Evolutionary conservation across 2,888 invertebrate species (phyloP).

Genomic region (Cyrtodaria siliqua): DNA sequence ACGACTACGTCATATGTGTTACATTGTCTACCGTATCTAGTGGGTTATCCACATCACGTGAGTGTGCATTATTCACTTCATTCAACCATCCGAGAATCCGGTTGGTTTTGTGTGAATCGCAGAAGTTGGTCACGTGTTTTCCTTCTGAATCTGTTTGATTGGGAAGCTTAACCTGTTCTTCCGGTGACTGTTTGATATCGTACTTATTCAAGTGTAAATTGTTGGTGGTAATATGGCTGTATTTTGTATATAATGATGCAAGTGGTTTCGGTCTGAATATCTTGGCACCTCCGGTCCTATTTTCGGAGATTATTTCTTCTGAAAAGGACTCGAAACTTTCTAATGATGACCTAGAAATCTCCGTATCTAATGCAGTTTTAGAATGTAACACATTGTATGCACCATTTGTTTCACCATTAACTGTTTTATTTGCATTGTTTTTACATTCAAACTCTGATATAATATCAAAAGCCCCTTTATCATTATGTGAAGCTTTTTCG

Average conservation of each 20-base stretch:
- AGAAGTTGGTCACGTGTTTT: slow-evolving; percentile 2
- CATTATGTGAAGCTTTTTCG: slow-evolving; percentile 13
- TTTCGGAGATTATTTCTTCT: slow-evolving; percentile 5
- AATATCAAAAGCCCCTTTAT: too few species aligned
- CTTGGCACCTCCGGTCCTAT: not conserved
- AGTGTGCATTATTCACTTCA: slow-evolving; percentile 29
- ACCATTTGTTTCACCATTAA: too few species aligned
- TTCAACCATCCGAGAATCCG: slow-evolving; percentile 48
- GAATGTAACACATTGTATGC: too few species aligned
- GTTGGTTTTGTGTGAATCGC: slow-evolving; percentile 39
- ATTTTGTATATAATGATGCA: slow-evolving; percentile 43
- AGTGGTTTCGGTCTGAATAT: slow-evolving; percentile 28
- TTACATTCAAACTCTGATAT: too few species aligned
- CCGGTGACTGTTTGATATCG: too few species aligned
- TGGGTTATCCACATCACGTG: too few species aligned
- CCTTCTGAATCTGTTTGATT: not conserved
- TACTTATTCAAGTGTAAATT: slow-evolving; percentile 8
- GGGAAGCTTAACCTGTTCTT: not conserved
- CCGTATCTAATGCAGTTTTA: too few species aligned
- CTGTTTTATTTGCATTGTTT: too few species aligned
- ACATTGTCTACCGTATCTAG: too few species aligned
- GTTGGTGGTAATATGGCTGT: slow-evolving; percentile 52
- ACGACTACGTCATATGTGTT: too few species aligned
- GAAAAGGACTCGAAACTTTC: slow-evolving; percentile 28
- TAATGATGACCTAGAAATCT: not conserved